A percentile compares a stretch with the other conserved stretches of the same genome.
These are phyloP conservation scores for Patiria pectinifera DNA, from an alignment of 53 echinoderm and acorn worm species.

Conservation along the genomic window DNA sequence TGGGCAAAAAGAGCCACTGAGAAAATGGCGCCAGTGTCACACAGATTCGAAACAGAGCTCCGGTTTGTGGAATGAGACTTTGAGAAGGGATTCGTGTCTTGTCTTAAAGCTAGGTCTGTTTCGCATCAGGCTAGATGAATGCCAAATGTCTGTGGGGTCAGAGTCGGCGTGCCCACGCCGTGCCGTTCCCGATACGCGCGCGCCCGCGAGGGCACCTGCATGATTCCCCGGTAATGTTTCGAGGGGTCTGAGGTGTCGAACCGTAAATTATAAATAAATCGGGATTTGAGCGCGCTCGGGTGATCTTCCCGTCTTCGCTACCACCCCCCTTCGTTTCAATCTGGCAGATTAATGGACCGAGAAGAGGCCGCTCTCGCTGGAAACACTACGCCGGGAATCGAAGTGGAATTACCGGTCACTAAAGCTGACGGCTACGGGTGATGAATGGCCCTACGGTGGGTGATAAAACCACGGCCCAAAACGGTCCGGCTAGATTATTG, in stretches of 20 bases:
- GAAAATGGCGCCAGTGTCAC: slow-evolving; percentile 14
- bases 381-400: neutral
- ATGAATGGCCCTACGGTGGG: neutral
- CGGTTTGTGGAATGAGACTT: neutral
- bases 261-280: slow-evolving; percentile 47
- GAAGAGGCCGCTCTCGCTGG: neutral
- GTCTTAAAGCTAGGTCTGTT: neutral
- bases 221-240: slow-evolving; percentile 24
- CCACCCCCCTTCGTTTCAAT: slow-evolving; percentile 3
- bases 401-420: slow-evolving; percentile 8
- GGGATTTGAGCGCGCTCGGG: slow-evolving; percentile 41
- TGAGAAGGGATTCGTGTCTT: neutral
- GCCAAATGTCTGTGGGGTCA: too few species aligned
- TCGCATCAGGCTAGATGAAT: too few species aligned
- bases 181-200: neutral
- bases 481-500: neutral
- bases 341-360: slow-evolving; percentile 23
- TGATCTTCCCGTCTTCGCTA: neutral
- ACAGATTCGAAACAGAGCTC: slow-evolving; percentile 7
- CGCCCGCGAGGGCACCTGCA: neutral
- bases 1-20: neutral
- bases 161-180: neutral
- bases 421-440: neutral
- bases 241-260: slow-evolving; percentile 24
- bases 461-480: neutral